Conservation (phyloP, 2,113 vertebrate genomes). For the Passer domesticus region DNA sequence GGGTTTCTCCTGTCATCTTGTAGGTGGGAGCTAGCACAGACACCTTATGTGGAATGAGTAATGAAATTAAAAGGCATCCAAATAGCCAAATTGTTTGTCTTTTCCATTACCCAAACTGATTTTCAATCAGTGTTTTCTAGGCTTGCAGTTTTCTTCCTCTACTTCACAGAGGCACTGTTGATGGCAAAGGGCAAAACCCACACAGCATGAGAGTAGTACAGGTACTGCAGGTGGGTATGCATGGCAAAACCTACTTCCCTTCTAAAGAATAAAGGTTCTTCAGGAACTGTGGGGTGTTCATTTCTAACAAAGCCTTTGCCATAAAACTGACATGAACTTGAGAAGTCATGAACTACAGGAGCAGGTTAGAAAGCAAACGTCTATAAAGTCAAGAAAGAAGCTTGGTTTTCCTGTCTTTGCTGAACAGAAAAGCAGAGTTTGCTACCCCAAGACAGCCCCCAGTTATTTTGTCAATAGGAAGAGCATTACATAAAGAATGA, state of each 20-base stretch:
- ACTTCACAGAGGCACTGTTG: background rate
- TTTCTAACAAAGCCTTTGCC: background rate
- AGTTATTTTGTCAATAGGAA: background rate
- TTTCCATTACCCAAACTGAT: background rate
- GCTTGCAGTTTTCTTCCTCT: background rate
- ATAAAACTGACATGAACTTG: background rate
- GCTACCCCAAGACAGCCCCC: background rate
- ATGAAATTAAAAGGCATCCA: background rate
- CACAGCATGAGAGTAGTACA: background rate
- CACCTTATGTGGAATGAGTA: background rate
- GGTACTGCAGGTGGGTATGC: rapidly evolving
- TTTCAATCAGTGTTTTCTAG: background rate
- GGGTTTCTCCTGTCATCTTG: background rate
- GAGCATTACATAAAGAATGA: background rate
- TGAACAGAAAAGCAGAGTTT: background rate
- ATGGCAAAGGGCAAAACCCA: background rate
- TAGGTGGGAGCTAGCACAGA: background rate
- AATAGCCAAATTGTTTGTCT: background rate
- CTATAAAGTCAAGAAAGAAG: background rate
- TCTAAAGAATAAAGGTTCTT: background rate
- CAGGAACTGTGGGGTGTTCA: background rate
- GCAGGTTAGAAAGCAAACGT: background rate
- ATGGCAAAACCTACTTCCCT: background rate
- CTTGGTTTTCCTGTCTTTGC: background rate
- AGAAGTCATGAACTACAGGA: background rate